Conservation (phyloP, 2,113 vertebrate genomes). For the Colistium nudipinnis region DNA sequence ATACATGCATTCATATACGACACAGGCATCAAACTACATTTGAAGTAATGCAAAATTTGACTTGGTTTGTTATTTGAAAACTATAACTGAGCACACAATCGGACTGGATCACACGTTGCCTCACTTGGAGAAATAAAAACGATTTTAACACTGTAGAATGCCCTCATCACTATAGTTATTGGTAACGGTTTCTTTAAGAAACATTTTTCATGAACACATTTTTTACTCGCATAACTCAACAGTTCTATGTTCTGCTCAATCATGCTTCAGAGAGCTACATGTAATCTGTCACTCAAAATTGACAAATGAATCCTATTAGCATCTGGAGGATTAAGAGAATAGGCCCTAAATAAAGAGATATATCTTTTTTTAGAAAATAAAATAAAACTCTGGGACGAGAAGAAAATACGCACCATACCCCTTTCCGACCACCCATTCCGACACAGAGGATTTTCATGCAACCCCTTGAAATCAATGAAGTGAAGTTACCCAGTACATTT, state of each 20-base stretch:
- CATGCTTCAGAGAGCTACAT: neutral
- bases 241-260: neutral
- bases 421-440: neutral
- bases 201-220: too few species aligned
- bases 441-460: neutral
- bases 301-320: neutral
- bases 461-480: constrained; percentile 17
- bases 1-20: too few species aligned
- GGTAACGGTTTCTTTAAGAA: too few species aligned
- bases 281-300: constrained; percentile 3
- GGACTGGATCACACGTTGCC: too few species aligned
- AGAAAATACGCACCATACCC: neutral
- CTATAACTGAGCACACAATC: too few species aligned
- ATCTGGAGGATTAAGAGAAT: neutral
- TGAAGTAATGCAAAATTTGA: too few species aligned
- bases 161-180: too few species aligned
- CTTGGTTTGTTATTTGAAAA: too few species aligned
- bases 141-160: too few species aligned
- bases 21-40: too few species aligned
- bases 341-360: neutral
- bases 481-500: constrained; percentile 14
- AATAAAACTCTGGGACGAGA: neutral
- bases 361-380: neutral
- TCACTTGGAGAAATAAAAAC: too few species aligned
- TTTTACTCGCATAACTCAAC: neutral